These are phyloP conservation scores for Pandemis corylana DNA, from an alignment of 2,888 invertebrate genomes.

Conservation along the genomic window DNA sequence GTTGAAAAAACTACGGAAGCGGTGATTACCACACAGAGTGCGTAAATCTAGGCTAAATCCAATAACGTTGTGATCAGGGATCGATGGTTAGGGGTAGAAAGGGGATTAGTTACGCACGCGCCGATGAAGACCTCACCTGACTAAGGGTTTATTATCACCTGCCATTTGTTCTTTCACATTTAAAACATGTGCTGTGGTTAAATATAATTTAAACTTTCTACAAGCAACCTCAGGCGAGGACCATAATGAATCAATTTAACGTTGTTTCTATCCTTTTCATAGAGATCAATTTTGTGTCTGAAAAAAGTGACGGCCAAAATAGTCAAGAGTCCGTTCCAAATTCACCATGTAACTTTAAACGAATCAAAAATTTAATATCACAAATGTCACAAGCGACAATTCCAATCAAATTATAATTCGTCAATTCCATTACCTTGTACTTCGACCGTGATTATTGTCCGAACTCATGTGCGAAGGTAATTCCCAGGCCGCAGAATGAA, in stretches of 20 bases:
- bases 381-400: background rate
- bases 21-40: constrained; percentile 64
- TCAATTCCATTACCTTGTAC: constrained; percentile 23
- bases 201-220: background rate
- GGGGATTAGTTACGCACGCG: constrained; percentile 75
- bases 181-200: constrained; percentile 54
- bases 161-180: constrained; percentile 65
- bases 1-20: constrained; percentile 65
- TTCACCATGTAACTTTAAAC: background rate
- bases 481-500: constrained; percentile 49
- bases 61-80: constrained; percentile 56
- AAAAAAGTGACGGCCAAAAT: background rate
- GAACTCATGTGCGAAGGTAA: constrained; percentile 32
- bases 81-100: constrained; percentile 61
- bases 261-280: no score
- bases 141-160: constrained; percentile 64
- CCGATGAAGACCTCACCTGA: constrained; percentile 67
- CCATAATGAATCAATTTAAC: background rate
- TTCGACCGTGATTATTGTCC: constrained; percentile 1
- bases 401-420: constrained; percentile 13
- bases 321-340: background rate
- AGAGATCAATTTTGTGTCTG: no score
- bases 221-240: background rate
- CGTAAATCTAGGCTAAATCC: constrained; percentile 55
- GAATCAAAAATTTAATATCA: background rate